Base-by-base conservation (phyloP, 2,113 vertebrate genomes). In the Naja naja region DNA sequence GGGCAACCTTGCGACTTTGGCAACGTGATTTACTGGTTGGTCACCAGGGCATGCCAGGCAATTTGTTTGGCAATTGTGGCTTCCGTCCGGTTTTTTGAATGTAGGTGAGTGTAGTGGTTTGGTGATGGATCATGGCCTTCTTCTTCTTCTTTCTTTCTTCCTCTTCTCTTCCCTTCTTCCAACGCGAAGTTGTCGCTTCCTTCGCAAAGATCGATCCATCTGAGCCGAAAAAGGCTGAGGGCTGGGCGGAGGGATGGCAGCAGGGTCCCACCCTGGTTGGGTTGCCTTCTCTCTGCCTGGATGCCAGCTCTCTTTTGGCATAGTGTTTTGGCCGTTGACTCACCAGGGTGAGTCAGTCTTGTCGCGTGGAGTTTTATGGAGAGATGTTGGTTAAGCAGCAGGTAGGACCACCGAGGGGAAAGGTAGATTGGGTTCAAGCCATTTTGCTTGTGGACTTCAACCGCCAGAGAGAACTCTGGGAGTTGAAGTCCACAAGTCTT, bases 41-140 rank as follows among this genome's bases (percentile, higher is more conserved):
- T 16, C 1, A 39, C 0, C 88, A 7, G 9, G 64, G 96, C 34
- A 94, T 39, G 27, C 45, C 18, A 53, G 85, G 34, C n/a, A 10
- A 10, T 6, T 23, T 39, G 7, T 1, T 9, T 20, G 9, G 58
- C 34, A 49, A 45, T 20, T 39, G 69, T 30, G 54, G 87, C 87
- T 43, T 91, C 34, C 53, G n/a, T n/a, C n/a, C n/a, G n/a, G n/a
- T n/a, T n/a, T 95, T 96, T 30, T 94, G 94, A 95, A 94, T 94
- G 95, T 95, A 96, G 96, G 96, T 95, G 96, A 95, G 97, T 93
- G 88, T 96, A 97, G 96, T 91, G 93, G 94, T 95, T 96, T 92
- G 95, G 96, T 96, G 95, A 49, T 93, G 95, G 96, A 94, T 0
- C 1, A 94, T 95, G 95, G 94, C 91, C 94, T 93, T 94, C 91